A percentile compares a stretch with the other conserved stretches of the same genome.
Conservation (phyloP, 2,797 vertebrate species). For the Sciurus carolinensis region DNA sequence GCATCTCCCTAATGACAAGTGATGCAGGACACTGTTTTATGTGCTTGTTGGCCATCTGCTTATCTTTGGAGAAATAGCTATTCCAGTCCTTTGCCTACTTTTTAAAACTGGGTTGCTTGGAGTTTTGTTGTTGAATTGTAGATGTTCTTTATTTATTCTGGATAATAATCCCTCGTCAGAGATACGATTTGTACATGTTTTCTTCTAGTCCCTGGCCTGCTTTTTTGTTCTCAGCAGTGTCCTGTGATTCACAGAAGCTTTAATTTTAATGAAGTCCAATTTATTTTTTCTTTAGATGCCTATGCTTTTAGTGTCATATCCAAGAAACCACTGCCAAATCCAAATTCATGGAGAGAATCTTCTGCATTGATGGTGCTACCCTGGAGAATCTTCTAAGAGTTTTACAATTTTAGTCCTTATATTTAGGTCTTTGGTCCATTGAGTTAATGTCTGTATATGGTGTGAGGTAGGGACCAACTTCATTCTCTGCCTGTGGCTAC, state of each 20-base stretch:
- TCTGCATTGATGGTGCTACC: too few relatives aligned
- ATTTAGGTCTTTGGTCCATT: background rate
- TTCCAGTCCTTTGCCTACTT: background rate
- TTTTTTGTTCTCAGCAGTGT: background rate
- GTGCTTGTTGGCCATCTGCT: background rate
- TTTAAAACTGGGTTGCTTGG: background rate
- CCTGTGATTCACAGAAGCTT: background rate
- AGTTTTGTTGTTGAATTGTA: background rate
- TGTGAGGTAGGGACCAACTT: background rate
- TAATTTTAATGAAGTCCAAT: slow-evolving; percentile 11
- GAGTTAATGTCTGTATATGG: background rate
- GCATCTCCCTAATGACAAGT: background rate
- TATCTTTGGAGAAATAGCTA: slow-evolving; percentile 25
- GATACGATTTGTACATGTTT: slow-evolving; percentile 44
- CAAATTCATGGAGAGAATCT: background rate
- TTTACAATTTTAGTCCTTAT: background rate
- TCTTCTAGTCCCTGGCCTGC: background rate
- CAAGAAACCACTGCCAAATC: background rate
- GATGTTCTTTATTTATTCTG: background rate
- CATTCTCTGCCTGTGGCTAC: too few relatives aligned
- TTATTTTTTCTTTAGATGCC: slow-evolving; percentile 11
- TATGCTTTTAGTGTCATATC: too few relatives aligned
- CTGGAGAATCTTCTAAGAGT: background rate
- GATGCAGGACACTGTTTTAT: background rate
- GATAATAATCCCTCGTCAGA: background rate